Evolutionary conservation across 2,797 vertebrate species (phyloP), one percentile per base, ranked within the genome.

Genomic region (Bradypodion pumilum): DNA sequence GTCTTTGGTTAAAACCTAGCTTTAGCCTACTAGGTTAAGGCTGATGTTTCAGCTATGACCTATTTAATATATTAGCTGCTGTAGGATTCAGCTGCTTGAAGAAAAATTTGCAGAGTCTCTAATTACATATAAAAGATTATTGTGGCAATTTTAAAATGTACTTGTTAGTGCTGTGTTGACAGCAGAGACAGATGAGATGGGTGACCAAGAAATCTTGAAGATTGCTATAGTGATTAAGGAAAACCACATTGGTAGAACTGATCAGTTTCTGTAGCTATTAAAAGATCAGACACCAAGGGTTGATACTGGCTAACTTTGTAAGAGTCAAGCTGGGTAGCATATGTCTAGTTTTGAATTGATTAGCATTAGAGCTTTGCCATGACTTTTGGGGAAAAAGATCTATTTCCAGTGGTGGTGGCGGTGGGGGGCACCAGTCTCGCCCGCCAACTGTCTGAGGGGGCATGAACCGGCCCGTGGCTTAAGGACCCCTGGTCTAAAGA

Each of bases 401-500:
- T n/a, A n/a, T n/a, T n/a, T n/a, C n/a, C n/a, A n/a, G n/a, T n/a
- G n/a, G n/a, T n/a, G n/a, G n/a, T n/a, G n/a, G n/a, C n/a, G n/a
- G n/a, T n/a, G n/a, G n/a, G n/a, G n/a, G n/a, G n/a, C n/a, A n/a
- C n/a, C n/a, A n/a, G n/a, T n/a, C n/a, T n/a, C n/a, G n/a, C n/a
- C n/a, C n/a, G n/a, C n/a, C n/a, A n/a, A n/a, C n/a, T n/a, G n/a
- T n/a, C n/a, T n/a, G n/a, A n/a, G n/a, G n/a, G n/a, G n/a, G n/a
- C n/a, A n/a, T n/a, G n/a, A n/a, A n/a, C n/a, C n/a, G n/a, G n/a
- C n/a, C n/a, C n/a, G n/a, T n/a, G n/a, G n/a, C n/a, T n/a, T n/a
- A n/a, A n/a, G n/a, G n/a, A 0, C 1, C 72, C 70, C 35, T 19
- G 62, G 37, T 87, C 68, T 40, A 62, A 84, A 90, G 4, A 84